Evolutionary conservation across 2,888 invertebrate species (phyloP), one percentile per base, ranked within the genome.

Genomic region (Heterodera filipjevi): DNA sequence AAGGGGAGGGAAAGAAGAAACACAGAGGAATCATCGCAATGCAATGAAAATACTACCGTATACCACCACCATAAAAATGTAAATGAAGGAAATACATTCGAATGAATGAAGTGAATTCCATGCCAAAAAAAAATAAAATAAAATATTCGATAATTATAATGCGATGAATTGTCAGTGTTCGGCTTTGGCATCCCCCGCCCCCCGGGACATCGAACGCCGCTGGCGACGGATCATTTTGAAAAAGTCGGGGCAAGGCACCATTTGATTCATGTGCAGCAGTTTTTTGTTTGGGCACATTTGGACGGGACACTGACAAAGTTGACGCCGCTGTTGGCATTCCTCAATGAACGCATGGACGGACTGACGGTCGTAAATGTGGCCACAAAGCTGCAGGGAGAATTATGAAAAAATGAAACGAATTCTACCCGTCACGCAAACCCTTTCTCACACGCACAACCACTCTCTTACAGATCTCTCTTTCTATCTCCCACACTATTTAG

Each of bases 251-350:
- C 46, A 75, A 5, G 75, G 75, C 30, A 64, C 68, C 53, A 75
- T 30, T 19, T 75, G 75, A 49, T 30, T 30, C 71, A 80, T 70
- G 1, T 64, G 27, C 59, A 82, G 46, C 70, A 76, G 77, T 27
- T 59, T 53, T 72, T 80, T 80, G 78, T 82, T 81, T 3, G 32
- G 49, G 59, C 82, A 82, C 22, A 71, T 66, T 66, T 72, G 76
- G 27, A 80, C 77, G 6, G 82, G 82, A 44, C 82, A 82, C 76
- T 82, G 79, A 19, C 73, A 80, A 27, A 79, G 33, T 33, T 44
- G 70, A 64, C 59, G 44, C 1, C 64, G 66, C n/a, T 64, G 49
- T 68, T 64, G 79, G 27, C 59, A 53, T 30, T 66, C 66, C 68
- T 46, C 68, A n/a, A 75, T 75, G 46, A 66, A 68, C 30, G 44